Conservation (phyloP, 2,797 vertebrate genomes). For the Pangasius larnaudii region DNA sequence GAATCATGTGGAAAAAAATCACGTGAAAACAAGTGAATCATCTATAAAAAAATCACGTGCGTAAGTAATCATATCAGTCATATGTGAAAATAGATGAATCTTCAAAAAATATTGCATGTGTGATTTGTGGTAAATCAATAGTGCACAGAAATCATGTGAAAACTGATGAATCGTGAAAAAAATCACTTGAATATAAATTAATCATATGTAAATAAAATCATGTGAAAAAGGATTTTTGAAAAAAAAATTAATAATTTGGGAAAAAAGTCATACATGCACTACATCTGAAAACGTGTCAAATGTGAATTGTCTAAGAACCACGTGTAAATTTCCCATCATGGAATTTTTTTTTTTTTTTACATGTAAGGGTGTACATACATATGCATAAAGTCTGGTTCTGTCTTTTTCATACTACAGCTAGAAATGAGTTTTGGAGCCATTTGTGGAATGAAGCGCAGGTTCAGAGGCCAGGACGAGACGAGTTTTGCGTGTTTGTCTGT, state of each 20-base stretch:
- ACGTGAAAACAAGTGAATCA: background rate
- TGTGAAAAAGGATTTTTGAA: background rate
- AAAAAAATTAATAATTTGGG: background rate
- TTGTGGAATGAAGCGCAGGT: slow-evolving; percentile 11
- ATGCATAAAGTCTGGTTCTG: background rate
- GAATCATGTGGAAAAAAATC: background rate
- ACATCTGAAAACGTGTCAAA: background rate
- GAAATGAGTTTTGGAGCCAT: background rate
- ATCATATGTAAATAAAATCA: background rate
- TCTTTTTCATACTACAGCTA: background rate
- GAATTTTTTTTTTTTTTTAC: background rate
- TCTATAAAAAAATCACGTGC: background rate
- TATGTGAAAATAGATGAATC: background rate
- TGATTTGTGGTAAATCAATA: too few species aligned
- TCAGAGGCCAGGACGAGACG: slow-evolving; percentile 12
- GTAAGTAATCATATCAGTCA: background rate
- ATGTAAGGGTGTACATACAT: background rate
- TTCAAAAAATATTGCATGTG: too few species aligned
- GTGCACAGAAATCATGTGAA: background rate
- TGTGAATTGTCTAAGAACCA: background rate
- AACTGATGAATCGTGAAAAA: background rate
- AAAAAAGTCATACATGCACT: background rate
- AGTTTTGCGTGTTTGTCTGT: slow-evolving; percentile 33
- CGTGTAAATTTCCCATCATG: background rate
- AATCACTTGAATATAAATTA: background rate